Conservation (phyloP, 2,888 invertebrate species). For the Drosophila nr. fundita region DNA sequence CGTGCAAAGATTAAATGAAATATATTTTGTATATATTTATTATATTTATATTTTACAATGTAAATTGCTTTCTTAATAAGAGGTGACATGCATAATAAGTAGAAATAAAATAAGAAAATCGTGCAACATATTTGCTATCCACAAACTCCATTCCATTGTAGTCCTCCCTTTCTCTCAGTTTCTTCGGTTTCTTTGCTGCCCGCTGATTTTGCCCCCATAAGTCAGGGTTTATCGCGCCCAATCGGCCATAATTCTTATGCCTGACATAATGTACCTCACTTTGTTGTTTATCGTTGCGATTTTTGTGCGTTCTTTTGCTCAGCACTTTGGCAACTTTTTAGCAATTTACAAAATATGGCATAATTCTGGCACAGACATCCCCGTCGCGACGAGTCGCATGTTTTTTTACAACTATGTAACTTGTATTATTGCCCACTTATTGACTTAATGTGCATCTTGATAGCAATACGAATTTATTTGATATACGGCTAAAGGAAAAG, state of each 20-base stretch:
- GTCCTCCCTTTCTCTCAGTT: not conserved
- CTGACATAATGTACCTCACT: conserved; percentile 72
- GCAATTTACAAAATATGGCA: conserved; percentile 78
- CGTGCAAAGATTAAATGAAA: no score
- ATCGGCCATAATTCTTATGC: conserved; percentile 72
- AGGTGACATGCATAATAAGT: not conserved
- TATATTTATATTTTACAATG: not conserved
- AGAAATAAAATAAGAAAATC: not conserved
- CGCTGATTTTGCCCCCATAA: conserved; percentile 74
- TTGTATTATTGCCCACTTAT: conserved; percentile 74
- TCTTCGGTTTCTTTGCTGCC: conserved; percentile 35
- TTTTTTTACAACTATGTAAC: conserved; percentile 28
- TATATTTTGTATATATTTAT: no score
- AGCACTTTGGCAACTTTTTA: conserved; percentile 69
- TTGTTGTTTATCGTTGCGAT: conserved; percentile 68
- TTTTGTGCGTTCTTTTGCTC: conserved; percentile 40
- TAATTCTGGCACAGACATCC: conserved; percentile 52
- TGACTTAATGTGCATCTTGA: conserved; percentile 74
- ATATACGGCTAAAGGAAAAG: conserved; percentile 43
- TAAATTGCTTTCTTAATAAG: not conserved
- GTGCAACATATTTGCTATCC: not conserved
- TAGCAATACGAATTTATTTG: conserved; percentile 60
- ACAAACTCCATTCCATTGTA: not conserved
- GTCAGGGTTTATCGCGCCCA: conserved; percentile 64
- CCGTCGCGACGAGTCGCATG: conserved; percentile 22